These are phyloP conservation scores for Heliangelus exortis DNA, from an alignment of 2,797 vertebrate species.

Conservation along the genomic window DNA sequence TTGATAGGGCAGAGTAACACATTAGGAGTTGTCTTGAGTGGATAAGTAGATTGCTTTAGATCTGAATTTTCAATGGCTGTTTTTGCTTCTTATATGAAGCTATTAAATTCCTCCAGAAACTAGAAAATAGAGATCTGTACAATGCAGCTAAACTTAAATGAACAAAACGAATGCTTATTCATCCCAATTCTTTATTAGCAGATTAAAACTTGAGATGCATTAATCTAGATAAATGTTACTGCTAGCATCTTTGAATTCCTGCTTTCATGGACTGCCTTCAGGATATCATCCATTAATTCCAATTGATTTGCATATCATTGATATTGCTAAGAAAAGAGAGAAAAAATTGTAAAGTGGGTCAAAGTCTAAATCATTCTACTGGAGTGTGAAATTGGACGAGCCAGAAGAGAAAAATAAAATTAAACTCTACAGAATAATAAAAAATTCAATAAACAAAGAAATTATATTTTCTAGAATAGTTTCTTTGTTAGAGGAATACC, in stretches of 20 bases:
- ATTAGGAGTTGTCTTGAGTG: not conserved
- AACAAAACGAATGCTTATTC: not conserved
- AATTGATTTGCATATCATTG: not conserved
- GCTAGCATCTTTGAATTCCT: not conserved
- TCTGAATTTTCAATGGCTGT: not conserved
- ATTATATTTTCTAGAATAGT: not conserved
- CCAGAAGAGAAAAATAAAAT: not conserved
- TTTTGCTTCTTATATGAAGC: not conserved
- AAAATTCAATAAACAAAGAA: not conserved
- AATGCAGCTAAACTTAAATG: not conserved
- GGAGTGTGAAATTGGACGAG: not conserved
- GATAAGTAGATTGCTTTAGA: not conserved
- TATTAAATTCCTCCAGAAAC: not conserved
- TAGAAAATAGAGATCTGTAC: not conserved
- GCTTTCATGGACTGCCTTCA: not conserved
- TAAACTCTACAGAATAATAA: not conserved
- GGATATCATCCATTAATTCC: not conserved
- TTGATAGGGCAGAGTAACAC: not conserved
- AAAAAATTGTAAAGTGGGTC: not conserved
- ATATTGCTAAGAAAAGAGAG: not conserved
- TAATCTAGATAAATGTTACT: not conserved
- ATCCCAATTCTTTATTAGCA: not conserved
- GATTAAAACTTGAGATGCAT: not conserved
- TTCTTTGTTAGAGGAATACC: not conserved
- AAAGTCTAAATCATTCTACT: not conserved